Evolutionary conservation across 1,140 invertebrate species (phyloP), one percentile per base, ranked within the genome.

Genomic region (Drosophila subpulchrella): DNA sequence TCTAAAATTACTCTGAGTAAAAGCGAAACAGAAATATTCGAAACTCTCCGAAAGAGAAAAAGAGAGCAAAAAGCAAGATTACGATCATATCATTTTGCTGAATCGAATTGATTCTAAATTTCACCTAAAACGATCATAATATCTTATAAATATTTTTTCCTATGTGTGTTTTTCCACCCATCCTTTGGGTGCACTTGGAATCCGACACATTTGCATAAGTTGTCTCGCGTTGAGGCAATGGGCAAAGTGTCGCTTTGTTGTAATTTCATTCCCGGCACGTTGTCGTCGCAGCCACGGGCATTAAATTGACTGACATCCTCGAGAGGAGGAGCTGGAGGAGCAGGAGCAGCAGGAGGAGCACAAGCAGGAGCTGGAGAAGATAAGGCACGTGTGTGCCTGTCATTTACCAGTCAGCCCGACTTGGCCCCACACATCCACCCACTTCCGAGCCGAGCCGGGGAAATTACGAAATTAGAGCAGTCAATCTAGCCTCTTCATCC

Each of bases 301-400:
- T 71, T 65, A 75, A 75, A 81, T 81, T 81, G 78, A 81, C 63
- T 80, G 59, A 46, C 59, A 34, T 34, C 0, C 48, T 51, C 48
- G n/a, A 32, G 30, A 15, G 46, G 12, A 50, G 27, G 7, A 15
- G 27, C 2, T 24, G 20, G 11, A 24, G 50, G 20, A 61, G 58
- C 6, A 32, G 32, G 6, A 41, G 32, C 42, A 20, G 42, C 10
- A 27, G 12, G 41, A 42, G 15, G 6, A 17, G 41, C n/a, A 42
- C 0, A 0, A 0, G 13, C 30, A 42, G 48, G 15, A 70, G 46
- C 51, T 59, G 20, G 41, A 70, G 39, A 27, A 89, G 83, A 88
- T 88, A 88, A 59, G 57, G 76, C 83, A 88, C 83, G 83, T 83
- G 63, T 80, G 48, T 47, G 75, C 38, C 82, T 82, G 82, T 72